Percentiles rank a stretch among this genome's conserved stretches.
Conservation (phyloP, 2,797 vertebrate genomes). For the Euthynnus affinis region DNA sequence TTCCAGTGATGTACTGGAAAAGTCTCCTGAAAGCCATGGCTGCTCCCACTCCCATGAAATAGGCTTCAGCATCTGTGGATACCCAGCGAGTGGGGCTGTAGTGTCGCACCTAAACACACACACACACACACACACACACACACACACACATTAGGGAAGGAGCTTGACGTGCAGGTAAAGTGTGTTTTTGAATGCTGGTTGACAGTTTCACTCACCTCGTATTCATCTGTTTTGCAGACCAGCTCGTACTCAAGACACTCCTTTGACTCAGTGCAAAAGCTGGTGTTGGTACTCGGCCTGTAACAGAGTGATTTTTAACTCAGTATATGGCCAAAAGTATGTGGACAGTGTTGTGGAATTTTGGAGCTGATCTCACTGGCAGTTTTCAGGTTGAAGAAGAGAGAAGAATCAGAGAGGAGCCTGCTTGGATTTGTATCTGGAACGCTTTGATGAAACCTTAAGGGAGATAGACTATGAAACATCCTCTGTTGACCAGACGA, state of each 20-base stretch:
- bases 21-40: conserved; percentile 88
- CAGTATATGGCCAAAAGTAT: neutral
- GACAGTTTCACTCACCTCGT: conserved; percentile 78
- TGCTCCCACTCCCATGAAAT: conserved; percentile 87
- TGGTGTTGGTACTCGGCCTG: conserved; percentile 81
- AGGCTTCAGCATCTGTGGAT: conserved; percentile 85
- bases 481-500: too few species aligned
- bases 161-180: too few species aligned
- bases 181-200: neutral
- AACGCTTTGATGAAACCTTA: too few species aligned
- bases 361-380: too few species aligned
- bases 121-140: conserved; percentile 23
- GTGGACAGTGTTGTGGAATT: too few species aligned
- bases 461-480: too few species aligned
- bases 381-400: too few species aligned
- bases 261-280: conserved; percentile 84
- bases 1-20: conserved; percentile 87
- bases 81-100: conserved; percentile 87
- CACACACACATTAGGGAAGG: neutral
- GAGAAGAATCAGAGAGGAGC: too few species aligned
- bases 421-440: too few species aligned
- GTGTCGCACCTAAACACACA: conserved; percentile 81
- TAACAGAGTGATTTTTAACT: neutral
- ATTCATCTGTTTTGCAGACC: conserved; percentile 85
- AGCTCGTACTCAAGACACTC: conserved; percentile 85